These are phyloP conservation scores for Anabacerthia variegaticeps DNA, from an alignment of 2,797 vertebrate species.

Conservation along the genomic window DNA sequence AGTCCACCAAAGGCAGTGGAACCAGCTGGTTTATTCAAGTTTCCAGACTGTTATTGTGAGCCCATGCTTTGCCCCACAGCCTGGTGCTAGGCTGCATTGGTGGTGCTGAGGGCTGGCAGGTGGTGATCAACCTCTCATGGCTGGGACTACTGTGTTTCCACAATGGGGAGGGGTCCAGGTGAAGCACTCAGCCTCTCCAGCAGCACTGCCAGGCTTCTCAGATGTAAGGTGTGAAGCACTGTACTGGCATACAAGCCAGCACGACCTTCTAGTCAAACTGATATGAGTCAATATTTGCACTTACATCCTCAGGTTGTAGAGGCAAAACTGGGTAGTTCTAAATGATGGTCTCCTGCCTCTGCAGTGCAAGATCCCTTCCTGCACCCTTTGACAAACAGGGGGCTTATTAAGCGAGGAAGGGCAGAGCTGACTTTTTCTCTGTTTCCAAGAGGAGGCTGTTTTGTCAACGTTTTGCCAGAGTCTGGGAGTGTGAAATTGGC, in stretches of 20 bases:
- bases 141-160: fast-evolving
- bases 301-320: not conserved
- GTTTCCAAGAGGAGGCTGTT: not conserved
- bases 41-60: fast-evolving
- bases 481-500: conserved; percentile 49
- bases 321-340: not conserved
- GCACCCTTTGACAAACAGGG: not conserved
- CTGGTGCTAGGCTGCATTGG: fast-evolving
- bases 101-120: not conserved
- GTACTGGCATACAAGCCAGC: fast-evolving
- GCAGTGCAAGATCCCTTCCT: not conserved
- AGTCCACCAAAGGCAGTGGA: fast-evolving
- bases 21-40: fast-evolving
- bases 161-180: fast-evolving
- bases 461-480: conserved; percentile 39
- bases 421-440: not conserved
- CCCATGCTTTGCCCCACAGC: fast-evolving
- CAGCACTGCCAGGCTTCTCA: not conserved
- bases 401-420: not conserved
- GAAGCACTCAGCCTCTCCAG: fast-evolving
- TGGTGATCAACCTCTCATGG: not conserved
- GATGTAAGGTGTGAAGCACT: fast-evolving
- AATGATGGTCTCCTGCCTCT: not conserved
- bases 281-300: not conserved
- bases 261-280: not conserved